phyloP scores from a whole-genome alignment of 2,113 vertebrate species.

The Heterotilapia buettikoferi region DNA sequence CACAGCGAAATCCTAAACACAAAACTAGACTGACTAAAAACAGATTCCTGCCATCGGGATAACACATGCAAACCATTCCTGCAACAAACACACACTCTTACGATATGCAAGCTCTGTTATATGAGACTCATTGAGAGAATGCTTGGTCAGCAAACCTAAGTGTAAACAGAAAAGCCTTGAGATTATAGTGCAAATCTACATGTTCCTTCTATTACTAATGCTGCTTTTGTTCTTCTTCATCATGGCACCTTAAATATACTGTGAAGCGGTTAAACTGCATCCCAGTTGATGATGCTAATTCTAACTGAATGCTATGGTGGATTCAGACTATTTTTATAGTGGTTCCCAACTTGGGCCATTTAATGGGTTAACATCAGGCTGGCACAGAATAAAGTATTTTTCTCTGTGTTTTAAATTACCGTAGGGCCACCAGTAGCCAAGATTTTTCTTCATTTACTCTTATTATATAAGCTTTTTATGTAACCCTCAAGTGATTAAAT shows the following conservation, averaged over 20 bases:
- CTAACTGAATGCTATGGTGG: not conserved
- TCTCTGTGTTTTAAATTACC: not conserved
- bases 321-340: not conserved
- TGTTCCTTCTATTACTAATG: not conserved
- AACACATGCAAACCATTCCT: not conserved
- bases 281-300: not conserved
- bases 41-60: not conserved
- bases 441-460: not conserved
- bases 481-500: not conserved
- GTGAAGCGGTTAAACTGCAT: not conserved
- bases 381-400: not conserved
- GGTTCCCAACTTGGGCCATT: not conserved
- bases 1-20: not conserved
- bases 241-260: not conserved
- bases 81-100: not conserved
- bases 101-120: not conserved
- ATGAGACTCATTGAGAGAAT: not conserved
- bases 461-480: not conserved
- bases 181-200: constrained; percentile 7
- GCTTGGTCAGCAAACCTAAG: not conserved
- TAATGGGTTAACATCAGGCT: not conserved
- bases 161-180: constrained; percentile 23
- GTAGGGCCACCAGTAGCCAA: not conserved
- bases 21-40: not conserved
- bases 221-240: constrained; percentile 15